These are phyloP conservation scores for Andricus curvator DNA, from an alignment of 2,888 invertebrate genomes.

Conservation along the genomic window DNA sequence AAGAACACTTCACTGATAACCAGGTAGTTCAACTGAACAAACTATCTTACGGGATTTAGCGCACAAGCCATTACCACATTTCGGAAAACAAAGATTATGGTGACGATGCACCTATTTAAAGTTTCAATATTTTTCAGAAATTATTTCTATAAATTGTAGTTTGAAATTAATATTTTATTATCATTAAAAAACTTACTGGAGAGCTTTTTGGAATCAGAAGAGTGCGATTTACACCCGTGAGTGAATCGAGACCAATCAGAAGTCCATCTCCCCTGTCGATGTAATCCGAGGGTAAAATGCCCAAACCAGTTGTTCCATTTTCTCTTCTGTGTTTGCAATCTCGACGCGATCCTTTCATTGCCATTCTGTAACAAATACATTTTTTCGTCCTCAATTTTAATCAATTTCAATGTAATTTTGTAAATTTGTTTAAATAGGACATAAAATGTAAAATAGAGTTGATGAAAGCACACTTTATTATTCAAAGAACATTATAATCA, in stretches of 20 bases:
- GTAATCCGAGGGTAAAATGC: constrained; percentile 74
- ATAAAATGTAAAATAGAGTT: neutral
- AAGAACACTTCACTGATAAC: constrained; percentile 23
- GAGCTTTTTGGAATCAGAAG: constrained; percentile 69
- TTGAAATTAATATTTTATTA: neutral
- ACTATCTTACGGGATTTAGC: constrained; percentile 2
- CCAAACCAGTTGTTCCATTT: constrained; percentile 67
- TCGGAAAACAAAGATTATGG: neutral
- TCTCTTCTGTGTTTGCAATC: constrained; percentile 70
- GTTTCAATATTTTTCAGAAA: neutral
- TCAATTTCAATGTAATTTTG: neutral
- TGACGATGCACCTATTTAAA: neutral
- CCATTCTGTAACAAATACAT: constrained; percentile 59
- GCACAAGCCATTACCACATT: neutral
- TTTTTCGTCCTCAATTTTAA: neutral
- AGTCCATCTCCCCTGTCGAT: constrained; percentile 73
- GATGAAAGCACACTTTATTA: neutral
- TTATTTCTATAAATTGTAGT: neutral
- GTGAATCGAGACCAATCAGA: constrained; percentile 72
- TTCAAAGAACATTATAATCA: neutral
- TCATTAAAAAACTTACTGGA: constrained; percentile 64
- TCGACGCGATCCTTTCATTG: constrained; percentile 69
- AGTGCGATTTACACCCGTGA: constrained; percentile 68
- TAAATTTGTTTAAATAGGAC: neutral
- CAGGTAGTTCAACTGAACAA: neutral